Evolutionary conservation across 2,888 invertebrate genomes (phyloP).

Genomic region (Lacanobia wlatinum): DNA sequence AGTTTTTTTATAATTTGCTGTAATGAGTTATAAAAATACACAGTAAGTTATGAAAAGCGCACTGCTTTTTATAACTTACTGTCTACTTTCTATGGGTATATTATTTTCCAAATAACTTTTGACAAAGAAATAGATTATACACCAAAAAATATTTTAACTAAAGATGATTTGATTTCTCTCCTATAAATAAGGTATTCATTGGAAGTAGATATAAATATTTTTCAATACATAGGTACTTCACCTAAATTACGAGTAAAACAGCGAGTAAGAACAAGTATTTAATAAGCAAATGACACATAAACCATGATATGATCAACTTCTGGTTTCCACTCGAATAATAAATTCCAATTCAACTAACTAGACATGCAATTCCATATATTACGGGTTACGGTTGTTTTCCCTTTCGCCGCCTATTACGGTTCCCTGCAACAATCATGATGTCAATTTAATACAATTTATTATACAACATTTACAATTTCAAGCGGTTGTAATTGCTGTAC

Average conservation of each 20-base stretch:
- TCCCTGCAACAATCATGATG: slow-evolving; percentile 69
- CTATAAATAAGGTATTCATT: no score
- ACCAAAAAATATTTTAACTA: no score
- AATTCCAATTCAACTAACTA: slow-evolving; percentile 52
- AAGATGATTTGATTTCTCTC: no score
- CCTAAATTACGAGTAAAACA: not conserved
- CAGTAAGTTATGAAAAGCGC: no score
- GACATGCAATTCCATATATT: slow-evolving; percentile 35
- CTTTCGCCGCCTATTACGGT: slow-evolving; percentile 53
- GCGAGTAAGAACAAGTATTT: not conserved
- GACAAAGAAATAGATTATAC: no score
- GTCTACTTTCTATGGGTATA: no score
- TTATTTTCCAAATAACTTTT: no score
- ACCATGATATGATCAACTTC: slow-evolving; percentile 48
- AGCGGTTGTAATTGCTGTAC: slow-evolving; percentile 69
- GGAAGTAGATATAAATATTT: no score
- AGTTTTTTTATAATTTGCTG: no score
- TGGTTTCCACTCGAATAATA: slow-evolving; percentile 38
- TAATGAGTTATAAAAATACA: no score
- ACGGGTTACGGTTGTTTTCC: slow-evolving; percentile 55
- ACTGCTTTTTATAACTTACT: no score
- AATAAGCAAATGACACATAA: slow-evolving; percentile 23
- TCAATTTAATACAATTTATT: slow-evolving; percentile 78
- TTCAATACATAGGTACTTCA: no score
- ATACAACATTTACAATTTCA: slow-evolving; percentile 68